Evolutionary conservation across 2,797 vertebrate genomes (phyloP), one percentile per base, ranked within the genome.

Genomic region (Lutjanus campechanus): DNA sequence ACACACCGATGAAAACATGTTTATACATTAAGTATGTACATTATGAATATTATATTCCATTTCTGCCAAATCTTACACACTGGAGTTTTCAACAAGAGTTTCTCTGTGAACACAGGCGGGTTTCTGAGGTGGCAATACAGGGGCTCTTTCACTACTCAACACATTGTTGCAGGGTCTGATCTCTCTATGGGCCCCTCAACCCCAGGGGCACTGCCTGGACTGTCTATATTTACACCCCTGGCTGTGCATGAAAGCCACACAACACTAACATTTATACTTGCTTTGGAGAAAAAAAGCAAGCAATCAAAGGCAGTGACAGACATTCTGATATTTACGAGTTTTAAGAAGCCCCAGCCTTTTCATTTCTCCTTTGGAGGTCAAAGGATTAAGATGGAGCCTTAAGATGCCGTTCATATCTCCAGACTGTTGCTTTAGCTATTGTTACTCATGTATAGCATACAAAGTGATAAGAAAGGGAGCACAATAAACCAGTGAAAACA

Each of bases 291-390:
- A 71, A 78, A 82, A 51, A 82, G 46, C 25, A 69, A 40, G 49
- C 7, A 63, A 79, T 75, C 61, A 86, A 60, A 84, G 50, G 47
- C 17, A 51, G 47, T 15, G 55, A 68, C 43, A 56, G 41, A 53
- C 11, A 73, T 79, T 87, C 41, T 77, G 87, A 87, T 85, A 84
- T 91, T 82, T 76, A 91, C 84, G 75, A 79, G 47, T 69, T 82
- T 80, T 20, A 67, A 76, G 50, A 66, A 76, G 69, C 16, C 9
- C 0, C 4, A 5, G 19, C 43, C 16, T 50, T 54, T 79, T 69
- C 20, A 72, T 69, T 56, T 77, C 29, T 55, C 13, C 22, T 75
- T 49, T 41, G n/a, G 56, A 83, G 78, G 83, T 84, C 69, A 66
- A 69, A 81, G 44, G 79, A 80, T 85, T 84, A 67, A 73, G 58